Base-by-base conservation (phyloP, 2,888 invertebrate genomes). In the Criorhina ranunculi region DNA sequence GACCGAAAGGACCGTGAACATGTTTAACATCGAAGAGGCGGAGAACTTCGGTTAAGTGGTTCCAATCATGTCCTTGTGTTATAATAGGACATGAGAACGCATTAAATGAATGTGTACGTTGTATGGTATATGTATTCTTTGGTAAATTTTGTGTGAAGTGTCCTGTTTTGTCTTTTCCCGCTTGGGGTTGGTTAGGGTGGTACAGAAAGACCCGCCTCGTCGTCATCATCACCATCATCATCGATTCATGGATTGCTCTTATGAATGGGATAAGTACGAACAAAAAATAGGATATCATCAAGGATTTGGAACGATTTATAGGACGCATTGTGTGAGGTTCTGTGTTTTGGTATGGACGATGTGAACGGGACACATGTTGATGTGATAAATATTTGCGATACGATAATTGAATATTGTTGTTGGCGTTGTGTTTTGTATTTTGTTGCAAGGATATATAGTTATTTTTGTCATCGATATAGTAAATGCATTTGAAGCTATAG, bases 11-110 rank as follows among this genome's bases (percentile, higher is more conserved):
- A 73, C 64, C 51, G 51, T 64, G 70, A 76, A 80, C 80, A 70
- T 85, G 80, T 85, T 80, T 40, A 70, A 85, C 85, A 85, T 76
- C 80, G 70, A 80, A 85, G 80, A 76, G 85, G 85, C 80, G 85
- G 85, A 80, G 70, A 66, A 80, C 29, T 80, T 80, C 64, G 53
- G 75, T 80, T 85, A 85, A 85, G 85, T 85, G 85, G 85, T 85
- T 85, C 80, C 85, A 85, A 85, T 85, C 85, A 85, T 85, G 85
- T 80, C 85, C 85, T 85, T 80, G 75, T 85, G 80, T 59, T 80
- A 85, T 85, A 85, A 85, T 76, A 80, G 85, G 70, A 80, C 85
- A 85, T 85, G 85, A 79, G 85, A 70, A 85, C 85, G 80, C 85
- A 85, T 85, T 85, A 80, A 85, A 85, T 80, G 75, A 70, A 80